phyloP scores from a whole-genome alignment of 2,797 vertebrate genomes.

The Spheniscus humboldti region DNA sequence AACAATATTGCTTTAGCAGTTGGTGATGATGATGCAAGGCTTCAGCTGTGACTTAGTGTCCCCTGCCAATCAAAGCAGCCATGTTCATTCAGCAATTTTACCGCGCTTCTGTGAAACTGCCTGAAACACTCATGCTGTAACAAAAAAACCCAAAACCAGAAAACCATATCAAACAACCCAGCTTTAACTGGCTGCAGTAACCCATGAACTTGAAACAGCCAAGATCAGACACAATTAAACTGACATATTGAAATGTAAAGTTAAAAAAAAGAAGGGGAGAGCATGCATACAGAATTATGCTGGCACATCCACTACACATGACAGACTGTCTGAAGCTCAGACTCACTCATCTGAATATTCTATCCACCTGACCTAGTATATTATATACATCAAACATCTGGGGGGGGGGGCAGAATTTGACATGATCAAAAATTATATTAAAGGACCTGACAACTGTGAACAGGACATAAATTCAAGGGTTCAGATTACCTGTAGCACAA shows the following conservation, averaged over 20 bases:
- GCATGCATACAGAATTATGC: not conserved
- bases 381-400: not conserved
- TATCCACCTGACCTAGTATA: not conserved
- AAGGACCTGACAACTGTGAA: not conserved
- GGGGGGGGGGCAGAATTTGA: not conserved
- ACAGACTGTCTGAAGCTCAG: not conserved
- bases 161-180: not conserved
- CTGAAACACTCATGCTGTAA: not conserved
- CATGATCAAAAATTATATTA: not conserved
- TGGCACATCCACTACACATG: not conserved
- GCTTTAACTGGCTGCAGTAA: not conserved
- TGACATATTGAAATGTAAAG: not conserved
- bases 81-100: not conserved
- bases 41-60: not conserved
- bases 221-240: not conserved
- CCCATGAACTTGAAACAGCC: not conserved
- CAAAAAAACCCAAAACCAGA: not conserved
- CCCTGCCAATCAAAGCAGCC: not conserved
- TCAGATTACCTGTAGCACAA: not conserved
- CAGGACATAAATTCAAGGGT: not conserved
- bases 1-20: not conserved
- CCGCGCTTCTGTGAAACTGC: not conserved
- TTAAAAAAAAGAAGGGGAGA: not conserved
- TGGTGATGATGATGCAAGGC: not conserved
- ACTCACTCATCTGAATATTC: not conserved